Percentiles rank a stretch among this genome's conserved stretches.
Evolutionary conservation across 2,113 vertebrate species (phyloP).

Genomic region (Tricholaema leucomelas): DNA sequence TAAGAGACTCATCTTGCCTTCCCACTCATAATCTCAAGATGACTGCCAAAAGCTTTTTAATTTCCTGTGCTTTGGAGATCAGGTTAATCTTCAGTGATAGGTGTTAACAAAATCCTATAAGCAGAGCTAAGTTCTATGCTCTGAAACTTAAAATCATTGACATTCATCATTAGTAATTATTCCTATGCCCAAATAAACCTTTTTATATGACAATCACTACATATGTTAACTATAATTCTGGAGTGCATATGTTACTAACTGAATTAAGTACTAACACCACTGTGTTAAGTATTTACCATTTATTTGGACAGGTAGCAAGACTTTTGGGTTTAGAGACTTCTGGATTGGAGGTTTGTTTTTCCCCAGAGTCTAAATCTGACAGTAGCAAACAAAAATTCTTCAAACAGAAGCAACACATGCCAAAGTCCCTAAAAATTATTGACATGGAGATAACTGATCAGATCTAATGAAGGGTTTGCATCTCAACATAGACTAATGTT

Average conservation of each 20-base stretch:
- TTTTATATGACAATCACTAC: slow-evolving; percentile 19
- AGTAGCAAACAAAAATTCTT: not conserved
- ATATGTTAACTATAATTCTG: not conserved
- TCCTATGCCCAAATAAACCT: slow-evolving; percentile 12
- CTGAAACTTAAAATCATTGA: slow-evolving; percentile 23
- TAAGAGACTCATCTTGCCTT: slow-evolving; percentile 29
- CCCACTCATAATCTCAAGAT: slow-evolving; percentile 33
- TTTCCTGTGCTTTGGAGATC: slow-evolving; percentile 28
- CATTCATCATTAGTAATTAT: slow-evolving; percentile 27
- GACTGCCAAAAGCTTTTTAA: slow-evolving; percentile 56
- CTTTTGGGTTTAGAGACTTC: not conserved
- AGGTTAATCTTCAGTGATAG: slow-evolving; percentile 62
- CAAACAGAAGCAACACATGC: not conserved
- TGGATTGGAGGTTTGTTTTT: not conserved
- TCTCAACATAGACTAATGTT: not conserved
- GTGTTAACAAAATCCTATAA: slow-evolving; percentile 63
- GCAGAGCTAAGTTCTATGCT: not conserved
- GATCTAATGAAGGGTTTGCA: not conserved
- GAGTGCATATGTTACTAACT: not conserved
- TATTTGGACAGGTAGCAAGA: not conserved
- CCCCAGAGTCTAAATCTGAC: not conserved
- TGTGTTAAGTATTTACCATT: not conserved
- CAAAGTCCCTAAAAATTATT: not conserved
- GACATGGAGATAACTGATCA: not conserved
- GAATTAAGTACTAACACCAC: not conserved